These are phyloP conservation scores for Ciconia nigra DNA, from an alignment of 2,797 vertebrate genomes.

Conservation along the genomic window DNA sequence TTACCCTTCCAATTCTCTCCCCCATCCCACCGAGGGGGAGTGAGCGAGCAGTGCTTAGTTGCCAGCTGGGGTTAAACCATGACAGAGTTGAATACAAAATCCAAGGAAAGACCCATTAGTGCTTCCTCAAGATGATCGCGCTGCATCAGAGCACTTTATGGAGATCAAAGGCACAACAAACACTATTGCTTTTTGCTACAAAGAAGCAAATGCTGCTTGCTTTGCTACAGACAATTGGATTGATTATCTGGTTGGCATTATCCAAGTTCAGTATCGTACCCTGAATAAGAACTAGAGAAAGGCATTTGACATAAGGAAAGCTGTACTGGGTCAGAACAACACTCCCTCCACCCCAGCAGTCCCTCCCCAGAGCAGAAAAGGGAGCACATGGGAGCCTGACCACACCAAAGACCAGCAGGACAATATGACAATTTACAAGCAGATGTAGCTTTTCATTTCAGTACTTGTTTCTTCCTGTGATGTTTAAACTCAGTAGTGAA, in stretches of 20 bases:
- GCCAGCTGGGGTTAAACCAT: too few species aligned
- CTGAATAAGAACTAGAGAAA: neutral
- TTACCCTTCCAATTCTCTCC: too few species aligned
- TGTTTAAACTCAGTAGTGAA: neutral
- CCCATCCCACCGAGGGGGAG: too few species aligned
- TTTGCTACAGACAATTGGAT: neutral
- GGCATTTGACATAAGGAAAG: neutral
- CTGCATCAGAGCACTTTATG: neutral
- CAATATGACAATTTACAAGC: neutral
- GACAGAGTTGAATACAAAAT: neutral
- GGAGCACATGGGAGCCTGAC: rapidly evolving
- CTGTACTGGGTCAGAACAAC: neutral
- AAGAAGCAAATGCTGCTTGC: neutral
- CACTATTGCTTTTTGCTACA: neutral
- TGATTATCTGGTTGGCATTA: neutral
- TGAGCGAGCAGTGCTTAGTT: too few species aligned
- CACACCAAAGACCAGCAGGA: neutral
- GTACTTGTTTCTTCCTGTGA: neutral
- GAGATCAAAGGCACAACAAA: conserved; percentile 20
- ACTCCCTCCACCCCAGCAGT: neutral
- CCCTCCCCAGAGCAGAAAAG: neutral
- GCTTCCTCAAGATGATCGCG: conserved; percentile 5
- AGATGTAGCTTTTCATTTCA: neutral
- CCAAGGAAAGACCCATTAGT: neutral
- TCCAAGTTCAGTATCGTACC: neutral